Base-by-base conservation (phyloP, 2,797 vertebrate genomes). In the Pseudopleuronectes americanus region DNA sequence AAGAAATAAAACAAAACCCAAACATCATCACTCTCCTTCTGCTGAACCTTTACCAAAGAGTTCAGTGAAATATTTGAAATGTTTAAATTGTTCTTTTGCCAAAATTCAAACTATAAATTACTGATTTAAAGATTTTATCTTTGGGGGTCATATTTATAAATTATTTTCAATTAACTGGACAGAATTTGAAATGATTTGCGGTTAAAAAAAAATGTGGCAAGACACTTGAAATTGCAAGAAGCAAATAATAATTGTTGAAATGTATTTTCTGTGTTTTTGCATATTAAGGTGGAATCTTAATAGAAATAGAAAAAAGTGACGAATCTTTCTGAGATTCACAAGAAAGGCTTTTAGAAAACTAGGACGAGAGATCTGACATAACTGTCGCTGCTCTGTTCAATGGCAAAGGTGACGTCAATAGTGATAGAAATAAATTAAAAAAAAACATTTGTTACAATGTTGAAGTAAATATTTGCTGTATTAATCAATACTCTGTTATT, bases 401-500 rank as follows among this genome's bases (percentile, higher is more conserved):
- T 31, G 55, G 26, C 53, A 70, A 76, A 89, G 60, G 64, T 74
- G 81, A 87, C 75, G 55, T 79, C 65, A 72, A 74, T 79, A 28
- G 77, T 71, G 45, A 80, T 53, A 85, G 62, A 87, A 92, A 92
- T 91, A 92, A 93, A 93, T 92, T 86, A 88, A 87, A 87, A 86
- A 84, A 83, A 45, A 45, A 16, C 62, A 90, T 80, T 85, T 84
- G 79, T 87, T 85, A 80, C 75, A 86, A 84, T 75, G 84, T 74
- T 64, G 64, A 79, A 80, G 83, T 81, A 75, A 83, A 79, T 80
- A 77, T 65, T 68, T 76, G 48, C 58, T 80, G 71, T 51, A 80
- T 85, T 72, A 65, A 79, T 81, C 57, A 74, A 84, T 75, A 87
- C 61, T 76, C 68, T 80, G 74, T 71, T 78, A 64, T 71, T 82